These are phyloP conservation scores for Rhopalosiphum nymphaeae DNA, from an alignment of 2,888 invertebrate genomes.

Conservation along the genomic window DNA sequence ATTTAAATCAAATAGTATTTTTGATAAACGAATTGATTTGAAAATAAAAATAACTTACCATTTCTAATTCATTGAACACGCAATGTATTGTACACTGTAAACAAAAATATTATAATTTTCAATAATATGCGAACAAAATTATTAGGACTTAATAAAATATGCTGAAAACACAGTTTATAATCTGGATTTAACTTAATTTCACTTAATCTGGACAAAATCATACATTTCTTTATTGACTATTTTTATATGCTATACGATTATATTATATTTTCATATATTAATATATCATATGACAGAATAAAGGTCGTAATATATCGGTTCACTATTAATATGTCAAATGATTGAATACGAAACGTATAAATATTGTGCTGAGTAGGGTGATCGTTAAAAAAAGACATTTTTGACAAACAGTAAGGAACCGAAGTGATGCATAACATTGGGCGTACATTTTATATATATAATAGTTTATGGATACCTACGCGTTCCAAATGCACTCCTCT, in stretches of 20 bases:
- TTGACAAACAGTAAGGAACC: neutral
- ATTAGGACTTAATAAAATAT: neutral
- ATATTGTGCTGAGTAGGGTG: neutral
- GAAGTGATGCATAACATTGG: neutral
- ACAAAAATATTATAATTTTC: neutral
- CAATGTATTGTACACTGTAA: conserved; percentile 69
- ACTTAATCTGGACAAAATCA: neutral
- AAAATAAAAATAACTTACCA: conserved; percentile 67
- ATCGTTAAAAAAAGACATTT: neutral
- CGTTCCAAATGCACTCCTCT: neutral
- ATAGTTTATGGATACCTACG: neutral
- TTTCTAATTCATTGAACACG: conserved; percentile 68
- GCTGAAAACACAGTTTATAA: neutral
- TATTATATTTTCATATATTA: neutral
- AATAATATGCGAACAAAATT: neutral
- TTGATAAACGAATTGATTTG: neutral
- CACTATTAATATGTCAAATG: neutral
- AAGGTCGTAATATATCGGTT: neutral
- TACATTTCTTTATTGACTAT: no score
- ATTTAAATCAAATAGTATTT: neutral
- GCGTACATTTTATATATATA: neutral
- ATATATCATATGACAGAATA: neutral
- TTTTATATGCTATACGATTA: neutral
- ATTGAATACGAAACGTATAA: neutral
- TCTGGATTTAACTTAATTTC: neutral